Evolutionary conservation across 2,113 vertebrate species (phyloP).

Genomic region (Etia nguti): DNA sequence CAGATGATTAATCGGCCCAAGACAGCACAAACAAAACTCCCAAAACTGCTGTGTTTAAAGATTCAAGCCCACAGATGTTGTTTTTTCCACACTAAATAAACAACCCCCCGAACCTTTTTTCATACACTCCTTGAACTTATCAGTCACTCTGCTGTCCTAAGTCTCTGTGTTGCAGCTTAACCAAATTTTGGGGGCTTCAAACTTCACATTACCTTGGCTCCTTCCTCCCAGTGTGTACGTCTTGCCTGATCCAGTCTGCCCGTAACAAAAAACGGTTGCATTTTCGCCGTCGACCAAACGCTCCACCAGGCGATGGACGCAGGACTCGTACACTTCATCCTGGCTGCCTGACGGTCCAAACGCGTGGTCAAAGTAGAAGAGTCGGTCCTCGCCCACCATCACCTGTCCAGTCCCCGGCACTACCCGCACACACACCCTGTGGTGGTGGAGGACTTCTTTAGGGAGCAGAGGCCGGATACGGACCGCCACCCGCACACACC

Average conservation of each 20-base stretch:
- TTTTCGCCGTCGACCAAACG: constrained; percentile 84
- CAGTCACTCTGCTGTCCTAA: neutral
- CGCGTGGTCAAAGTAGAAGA: constrained; percentile 86
- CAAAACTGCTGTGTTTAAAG: neutral
- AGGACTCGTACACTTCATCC: constrained; percentile 80
- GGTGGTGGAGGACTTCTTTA: constrained; percentile 81
- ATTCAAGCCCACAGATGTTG: neutral
- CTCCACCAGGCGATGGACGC: constrained; percentile 80
- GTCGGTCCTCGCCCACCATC: constrained; percentile 77
- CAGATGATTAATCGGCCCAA: neutral
- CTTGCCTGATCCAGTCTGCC: constrained; percentile 93
- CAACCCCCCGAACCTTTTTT: neutral
- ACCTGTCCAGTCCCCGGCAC: constrained; percentile 78
- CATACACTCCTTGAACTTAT: neutral
- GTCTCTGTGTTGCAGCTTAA: neutral
- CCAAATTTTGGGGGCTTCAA: accelerated
- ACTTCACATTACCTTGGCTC: constrained; percentile 67
- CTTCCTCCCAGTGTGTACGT: constrained; percentile 85
- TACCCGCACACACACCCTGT: constrained; percentile 80
- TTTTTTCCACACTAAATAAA: neutral
- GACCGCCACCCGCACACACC: constrained; percentile 83
- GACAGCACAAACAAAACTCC: neutral
- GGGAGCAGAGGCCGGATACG: constrained; percentile 86
- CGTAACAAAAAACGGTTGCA: constrained; percentile 88
- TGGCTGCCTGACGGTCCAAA: constrained; percentile 83